Evolutionary conservation across 2,113 vertebrate genomes (phyloP).

Genomic region (Probosciger aterrimus): DNA sequence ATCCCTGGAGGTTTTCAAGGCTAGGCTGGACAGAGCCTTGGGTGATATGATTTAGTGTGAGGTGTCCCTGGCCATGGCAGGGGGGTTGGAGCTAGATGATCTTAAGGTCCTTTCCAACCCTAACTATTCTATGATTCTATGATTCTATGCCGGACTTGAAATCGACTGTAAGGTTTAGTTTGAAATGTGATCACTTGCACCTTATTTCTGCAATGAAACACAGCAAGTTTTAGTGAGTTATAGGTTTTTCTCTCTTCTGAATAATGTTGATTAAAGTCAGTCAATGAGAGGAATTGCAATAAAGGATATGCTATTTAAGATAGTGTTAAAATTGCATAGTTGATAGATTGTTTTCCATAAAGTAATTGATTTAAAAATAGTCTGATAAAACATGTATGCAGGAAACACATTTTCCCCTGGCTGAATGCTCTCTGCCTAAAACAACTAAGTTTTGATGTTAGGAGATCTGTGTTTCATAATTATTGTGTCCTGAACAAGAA

Average conservation of each 20-base stretch:
- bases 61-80: too few relatives aligned
- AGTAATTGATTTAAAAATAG: background rate
- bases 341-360: background rate
- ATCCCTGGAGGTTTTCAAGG: too few relatives aligned
- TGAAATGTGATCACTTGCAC: background rate
- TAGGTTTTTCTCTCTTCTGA: background rate
- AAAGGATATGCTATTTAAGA: background rate
- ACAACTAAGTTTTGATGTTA: background rate
- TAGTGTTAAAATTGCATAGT: background rate
- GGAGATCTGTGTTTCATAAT: background rate
- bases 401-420: fast-evolving
- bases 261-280: background rate
- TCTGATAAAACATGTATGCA: background rate
- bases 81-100: too few relatives aligned
- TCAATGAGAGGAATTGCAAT: background rate
- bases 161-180: background rate
- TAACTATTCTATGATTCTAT: too few relatives aligned
- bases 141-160: background rate
- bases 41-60: too few relatives aligned
- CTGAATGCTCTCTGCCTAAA: background rate
- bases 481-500: background rate
- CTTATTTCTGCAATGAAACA: background rate
- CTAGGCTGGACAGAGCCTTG: too few relatives aligned
- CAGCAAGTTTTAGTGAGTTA: background rate
- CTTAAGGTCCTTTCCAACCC: too few relatives aligned